Conservation (phyloP, 2,888 invertebrate genomes). For the Caenorhabditis drosophilae region DNA sequence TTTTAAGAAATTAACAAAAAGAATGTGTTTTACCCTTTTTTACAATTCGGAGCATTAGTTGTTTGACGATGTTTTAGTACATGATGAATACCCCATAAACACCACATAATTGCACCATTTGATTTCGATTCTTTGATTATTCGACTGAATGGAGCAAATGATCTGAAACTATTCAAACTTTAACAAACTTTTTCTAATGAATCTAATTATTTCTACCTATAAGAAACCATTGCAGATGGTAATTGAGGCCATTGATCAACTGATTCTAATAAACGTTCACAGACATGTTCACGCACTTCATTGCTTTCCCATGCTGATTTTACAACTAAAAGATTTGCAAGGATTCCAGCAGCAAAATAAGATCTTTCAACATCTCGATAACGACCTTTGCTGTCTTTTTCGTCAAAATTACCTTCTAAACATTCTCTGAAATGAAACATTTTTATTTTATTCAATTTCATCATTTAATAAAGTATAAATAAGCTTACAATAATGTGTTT, state of each 20-base stretch:
- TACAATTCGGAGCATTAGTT: constrained; percentile 16
- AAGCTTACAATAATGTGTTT: constrained; percentile 30
- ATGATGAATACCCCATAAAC: constrained; percentile 81
- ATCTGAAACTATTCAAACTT: constrained; percentile 69
- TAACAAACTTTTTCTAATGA: not conserved
- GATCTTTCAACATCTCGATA: constrained; percentile 76
- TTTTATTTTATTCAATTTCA: not conserved
- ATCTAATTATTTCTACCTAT: constrained; percentile 69
- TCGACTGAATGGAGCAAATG: constrained; percentile 79
- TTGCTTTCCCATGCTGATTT: constrained; percentile 7
- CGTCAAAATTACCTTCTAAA: constrained; percentile 38
- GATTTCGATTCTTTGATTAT: constrained; percentile 75
- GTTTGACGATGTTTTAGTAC: constrained; percentile 75
- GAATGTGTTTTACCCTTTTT: constrained; percentile 18
- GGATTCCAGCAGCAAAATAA: constrained; percentile 75
- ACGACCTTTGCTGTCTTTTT: constrained; percentile 36
- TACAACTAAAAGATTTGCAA: constrained; percentile 42
- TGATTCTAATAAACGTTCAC: constrained; percentile 30
- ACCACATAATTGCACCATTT: constrained; percentile 79
- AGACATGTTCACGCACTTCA: constrained; percentile 17
- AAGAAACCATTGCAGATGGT: constrained; percentile 80
- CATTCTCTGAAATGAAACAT: constrained; percentile 30
- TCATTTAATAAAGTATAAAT: constrained; percentile 1
- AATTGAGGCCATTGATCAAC: constrained; percentile 77
- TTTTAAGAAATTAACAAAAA: not conserved